Evolutionary conservation across 1,140 invertebrate genomes (phyloP).

Genomic region (Amyelois transitella): DNA sequence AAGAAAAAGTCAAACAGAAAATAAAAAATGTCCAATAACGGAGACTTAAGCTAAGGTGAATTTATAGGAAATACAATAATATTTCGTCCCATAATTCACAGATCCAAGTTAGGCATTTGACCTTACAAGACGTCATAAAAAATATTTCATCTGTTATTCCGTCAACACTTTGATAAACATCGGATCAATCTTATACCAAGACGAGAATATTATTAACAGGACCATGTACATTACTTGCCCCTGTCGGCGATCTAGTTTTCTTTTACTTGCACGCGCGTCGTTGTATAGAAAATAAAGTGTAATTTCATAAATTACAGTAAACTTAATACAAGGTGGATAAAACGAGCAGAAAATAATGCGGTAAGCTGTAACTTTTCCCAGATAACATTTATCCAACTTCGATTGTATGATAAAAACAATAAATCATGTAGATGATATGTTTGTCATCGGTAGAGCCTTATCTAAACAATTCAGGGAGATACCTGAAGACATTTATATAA

Average conservation of each 20-base stretch:
- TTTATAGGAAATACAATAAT: neutral
- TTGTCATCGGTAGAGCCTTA: too few species aligned
- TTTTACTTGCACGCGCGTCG: neutral
- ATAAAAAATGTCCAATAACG: too few species aligned
- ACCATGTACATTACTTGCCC: neutral
- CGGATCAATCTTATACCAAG: neutral
- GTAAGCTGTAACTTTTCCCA: neutral
- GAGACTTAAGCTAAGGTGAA: too few species aligned
- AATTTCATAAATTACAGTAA: neutral
- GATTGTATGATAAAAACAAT: too few species aligned
- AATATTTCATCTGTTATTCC: neutral
- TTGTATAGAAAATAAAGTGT: neutral
- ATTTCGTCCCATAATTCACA: neutral
- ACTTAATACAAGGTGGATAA: neutral
- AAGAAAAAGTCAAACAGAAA: too few species aligned
- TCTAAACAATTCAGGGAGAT: too few species aligned
- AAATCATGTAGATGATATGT: too few species aligned
- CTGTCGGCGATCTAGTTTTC: neutral
- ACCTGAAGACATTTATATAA: too few species aligned
- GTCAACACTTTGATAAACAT: neutral
- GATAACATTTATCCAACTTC: neutral
- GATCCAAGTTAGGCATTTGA: neutral
- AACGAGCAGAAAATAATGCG: neutral
- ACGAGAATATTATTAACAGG: neutral
- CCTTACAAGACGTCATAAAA: neutral